Base-by-base conservation (phyloP, 2,888 invertebrate species). In the Molorchus minor region DNA sequence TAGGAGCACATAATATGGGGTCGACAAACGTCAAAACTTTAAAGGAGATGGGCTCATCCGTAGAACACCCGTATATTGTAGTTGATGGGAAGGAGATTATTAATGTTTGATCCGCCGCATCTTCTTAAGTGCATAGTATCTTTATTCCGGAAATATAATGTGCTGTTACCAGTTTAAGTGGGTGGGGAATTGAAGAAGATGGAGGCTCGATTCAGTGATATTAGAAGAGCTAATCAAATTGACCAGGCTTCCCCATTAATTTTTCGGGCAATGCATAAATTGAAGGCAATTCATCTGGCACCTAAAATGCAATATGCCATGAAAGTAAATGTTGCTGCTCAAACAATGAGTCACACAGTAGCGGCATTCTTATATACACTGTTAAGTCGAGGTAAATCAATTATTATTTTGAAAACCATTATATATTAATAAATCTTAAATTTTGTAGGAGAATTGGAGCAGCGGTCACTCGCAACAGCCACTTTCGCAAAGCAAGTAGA, bases 1-100 rank as follows among this genome's bases (percentile, higher is more conserved):
- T 57, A 2, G 62, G 60, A 10, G 47, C 66, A 3, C 66, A 66
- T 51, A 62, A 68, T 52, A 68, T 62, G 68, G 60, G 64, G 2
- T 47, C 46, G 2, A 56, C 19, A 30, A 68, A 68, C 51, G 65
- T 65, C n/a, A n/a, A n/a, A n/a, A n/a, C n/a, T n/a, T n/a, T n/a
- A n/a, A n/a, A n/a, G n/a, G n/a, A n/a, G n/a, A 33, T 64, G 43
- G 47, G 52, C 3, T 46, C 46, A 13, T 25, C 56, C 12, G 20
- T 54, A 10, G 54, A 54, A 30, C 17, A 10, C n/a, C 53, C 53
- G 3, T 53, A 33, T 43, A 30, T 53, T 5, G 7, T 30, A 8
- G 12, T 41, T 33, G 33, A 41, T n/a, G 33, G 16, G 1, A 25
- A 29, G 12, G 16, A 25, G 30, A 30, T 53, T 3, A 43, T 17